These are phyloP conservation scores for Tribolium madens DNA, from an alignment of 1,140 invertebrate species.

Conservation along the genomic window DNA sequence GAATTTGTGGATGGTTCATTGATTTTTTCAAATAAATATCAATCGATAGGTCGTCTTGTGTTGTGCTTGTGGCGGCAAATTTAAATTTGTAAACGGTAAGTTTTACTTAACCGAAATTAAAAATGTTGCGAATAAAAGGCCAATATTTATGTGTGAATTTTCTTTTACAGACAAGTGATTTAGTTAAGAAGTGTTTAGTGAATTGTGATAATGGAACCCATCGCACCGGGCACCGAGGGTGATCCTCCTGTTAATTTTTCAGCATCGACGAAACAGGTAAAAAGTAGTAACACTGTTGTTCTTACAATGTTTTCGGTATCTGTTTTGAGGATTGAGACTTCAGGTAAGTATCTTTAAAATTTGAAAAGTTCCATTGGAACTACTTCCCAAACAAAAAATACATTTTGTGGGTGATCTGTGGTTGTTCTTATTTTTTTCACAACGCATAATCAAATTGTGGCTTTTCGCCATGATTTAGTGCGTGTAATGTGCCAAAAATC, in stretches of 20 bases:
- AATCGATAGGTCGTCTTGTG: conserved; percentile 53
- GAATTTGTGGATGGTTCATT: neutral
- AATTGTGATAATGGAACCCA: conserved; percentile 59
- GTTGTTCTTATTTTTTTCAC: conserved; percentile 19
- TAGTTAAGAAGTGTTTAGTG: conserved; percentile 52
- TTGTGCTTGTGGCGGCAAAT: conserved; percentile 58
- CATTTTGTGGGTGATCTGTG: conserved; percentile 27
- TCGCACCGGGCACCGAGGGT: conserved; percentile 62
- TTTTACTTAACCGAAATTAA: conserved; percentile 2
- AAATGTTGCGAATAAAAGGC: neutral
- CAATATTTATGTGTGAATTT: conserved; percentile 8
- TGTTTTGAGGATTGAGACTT: conserved; percentile 8
- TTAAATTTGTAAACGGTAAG: conserved; percentile 50
- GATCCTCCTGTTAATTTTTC: conserved; percentile 55
- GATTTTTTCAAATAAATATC: conserved; percentile 29
- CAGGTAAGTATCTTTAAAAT: conserved; percentile 34
- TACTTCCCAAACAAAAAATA: neutral
- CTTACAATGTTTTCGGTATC: conserved; percentile 33
- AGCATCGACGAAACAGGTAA: conserved; percentile 60
- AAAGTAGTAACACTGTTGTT: conserved; percentile 40
- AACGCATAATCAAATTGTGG: conserved; percentile 18
- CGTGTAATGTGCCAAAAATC: neutral
- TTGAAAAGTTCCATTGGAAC: neutral
- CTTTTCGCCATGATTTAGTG: conserved; percentile 27
- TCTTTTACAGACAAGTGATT: conserved; percentile 39